phyloP scores from a whole-genome alignment of 1,140 invertebrate species.

The Phenacoccus solenopsis region DNA sequence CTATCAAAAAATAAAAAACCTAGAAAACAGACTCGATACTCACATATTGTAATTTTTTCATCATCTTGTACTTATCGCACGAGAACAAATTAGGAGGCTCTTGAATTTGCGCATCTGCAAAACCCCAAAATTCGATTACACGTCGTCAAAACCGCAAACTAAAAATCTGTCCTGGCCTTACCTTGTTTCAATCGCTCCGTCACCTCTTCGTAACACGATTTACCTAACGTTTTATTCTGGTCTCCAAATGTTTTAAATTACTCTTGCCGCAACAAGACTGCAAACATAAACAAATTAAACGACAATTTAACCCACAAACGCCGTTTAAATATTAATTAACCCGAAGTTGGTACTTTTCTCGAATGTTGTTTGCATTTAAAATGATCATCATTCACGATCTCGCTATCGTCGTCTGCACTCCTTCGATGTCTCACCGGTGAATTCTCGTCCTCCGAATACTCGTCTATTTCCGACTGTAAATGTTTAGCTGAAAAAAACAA shows the following conservation, averaged over 20 bases:
- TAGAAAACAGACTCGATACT: too few relatives aligned
- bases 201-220: conserved; percentile 22
- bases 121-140: too few relatives aligned
- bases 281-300: conserved; percentile 10
- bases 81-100: background rate
- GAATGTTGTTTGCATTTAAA: conserved; percentile 21
- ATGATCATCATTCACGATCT: conserved; percentile 16
- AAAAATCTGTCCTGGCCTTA: too few relatives aligned
- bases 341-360: conserved; percentile 8
- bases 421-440: background rate
- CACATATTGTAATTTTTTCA: conserved; percentile 13
- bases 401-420: background rate
- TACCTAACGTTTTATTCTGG: conserved; percentile 21
- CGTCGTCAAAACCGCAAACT: too few relatives aligned
- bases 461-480: background rate
- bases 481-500: background rate
- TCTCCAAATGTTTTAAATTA: conserved; percentile 23
- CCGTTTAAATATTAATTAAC: background rate
- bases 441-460: background rate
- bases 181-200: conserved; percentile 19
- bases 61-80: conserved; percentile 7
- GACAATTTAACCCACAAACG: background rate
- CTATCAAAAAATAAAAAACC: too few relatives aligned
- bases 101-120: too few relatives aligned
- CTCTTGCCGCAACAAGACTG: conserved; percentile 23